Conservation (phyloP, 2,113 vertebrate genomes). For the Hippocampus guttulatus region DNA sequence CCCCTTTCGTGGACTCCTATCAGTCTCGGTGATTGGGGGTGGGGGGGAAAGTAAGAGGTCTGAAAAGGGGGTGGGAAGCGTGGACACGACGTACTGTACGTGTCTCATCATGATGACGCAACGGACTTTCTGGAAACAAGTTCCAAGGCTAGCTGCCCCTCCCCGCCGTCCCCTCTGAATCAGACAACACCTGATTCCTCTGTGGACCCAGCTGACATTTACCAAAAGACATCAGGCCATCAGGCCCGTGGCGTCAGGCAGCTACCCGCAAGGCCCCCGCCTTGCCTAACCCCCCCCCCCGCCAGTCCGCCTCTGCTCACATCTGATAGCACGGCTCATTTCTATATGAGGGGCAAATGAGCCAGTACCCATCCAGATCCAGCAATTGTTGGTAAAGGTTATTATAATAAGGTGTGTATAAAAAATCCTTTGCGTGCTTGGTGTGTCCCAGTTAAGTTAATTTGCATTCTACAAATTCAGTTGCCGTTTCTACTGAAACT, state of each 20-base stretch:
- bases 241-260: conserved; percentile 19
- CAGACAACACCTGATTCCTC: conserved; percentile 59
- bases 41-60: background rate
- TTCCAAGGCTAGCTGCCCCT: conserved; percentile 13
- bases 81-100: conserved; percentile 28
- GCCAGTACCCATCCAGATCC: too few species aligned
- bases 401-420: background rate
- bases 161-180: conserved; percentile 32
- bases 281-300: background rate
- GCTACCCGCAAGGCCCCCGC: conserved; percentile 1
- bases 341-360: background rate
- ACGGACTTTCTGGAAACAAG: conserved; percentile 61
- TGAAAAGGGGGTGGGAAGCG: background rate
- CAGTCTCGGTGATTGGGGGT: background rate
- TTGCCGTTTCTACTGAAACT: too few species aligned
- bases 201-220: conserved; percentile 57
- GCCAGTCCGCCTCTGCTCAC: background rate
- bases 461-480: too few species aligned
- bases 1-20: conserved; percentile 21
- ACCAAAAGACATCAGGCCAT: conserved; percentile 35
- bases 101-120: conserved; percentile 56
- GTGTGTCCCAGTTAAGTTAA: too few species aligned
- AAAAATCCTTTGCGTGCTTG: too few species aligned
- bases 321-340: background rate
- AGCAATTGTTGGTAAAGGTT: background rate